Base-by-base conservation (phyloP, 2,888 invertebrate genomes). In the Bembecia ichneumoniformis region DNA sequence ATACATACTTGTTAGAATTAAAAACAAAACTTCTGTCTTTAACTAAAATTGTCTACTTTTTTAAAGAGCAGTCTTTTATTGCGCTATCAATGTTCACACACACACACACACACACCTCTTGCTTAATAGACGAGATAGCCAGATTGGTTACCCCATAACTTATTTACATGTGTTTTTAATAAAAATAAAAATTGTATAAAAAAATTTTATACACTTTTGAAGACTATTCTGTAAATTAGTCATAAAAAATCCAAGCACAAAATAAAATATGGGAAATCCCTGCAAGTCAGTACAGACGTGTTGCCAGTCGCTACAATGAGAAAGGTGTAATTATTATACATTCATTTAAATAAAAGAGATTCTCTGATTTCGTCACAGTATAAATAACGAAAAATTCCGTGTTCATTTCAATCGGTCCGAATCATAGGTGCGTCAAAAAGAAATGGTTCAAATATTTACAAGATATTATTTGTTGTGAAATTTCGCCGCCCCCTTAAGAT, bases 391-490 rank as follows among this genome's bases (percentile, higher is more conserved):
- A n/a, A n/a, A n/a, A n/a, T n/a, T n/a, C n/a, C n/a, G 45, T 45
- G 45, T 17, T 45, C 45, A 16, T 45, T 45, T 45, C 45, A 45
- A 45, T 45, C 45, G 45, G 15, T 45, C 17, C 45, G 45, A 45
- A 45, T 45, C 45, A 17, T 16, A 17, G 45, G 2, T 45, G 45
- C 45, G 45, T 16, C 45, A 45, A 45, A 45, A 17, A 45, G 45
- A 15, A 45, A 17, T 45, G 45, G 10, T 16, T 16, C 45, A 45
- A 45, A 47, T 47, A 35, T 47, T 35, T 47, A 47, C 35, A 47
- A n/a, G 35, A 47, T 28, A 34, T 47, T 15, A 47, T 47, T 47
- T 35, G 34, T 47, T 47, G 35, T 47, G 47, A 47, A 47, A 34
- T 47, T 34, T 20, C n/a, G 47, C 35, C 35, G 47, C 13, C 35